phyloP scores from a whole-genome alignment of 2,797 vertebrate species.

The Pogoniulus pusillus region DNA sequence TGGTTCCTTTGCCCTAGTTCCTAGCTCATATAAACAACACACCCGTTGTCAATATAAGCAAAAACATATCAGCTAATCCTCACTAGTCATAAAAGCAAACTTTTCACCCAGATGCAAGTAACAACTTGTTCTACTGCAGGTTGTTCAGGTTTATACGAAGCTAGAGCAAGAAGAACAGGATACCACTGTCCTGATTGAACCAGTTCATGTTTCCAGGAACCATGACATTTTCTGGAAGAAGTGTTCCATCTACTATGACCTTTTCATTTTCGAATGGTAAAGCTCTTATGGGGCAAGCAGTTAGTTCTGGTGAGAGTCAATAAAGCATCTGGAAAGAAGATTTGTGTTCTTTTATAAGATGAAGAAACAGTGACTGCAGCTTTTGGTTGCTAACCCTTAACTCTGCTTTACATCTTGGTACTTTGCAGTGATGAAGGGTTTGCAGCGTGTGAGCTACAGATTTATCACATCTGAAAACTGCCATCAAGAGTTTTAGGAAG shows the following conservation, averaged over 20 bases:
- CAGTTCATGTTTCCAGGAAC: not conserved
- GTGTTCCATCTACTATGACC: not conserved
- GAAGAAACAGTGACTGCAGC: not conserved
- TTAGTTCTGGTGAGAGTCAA: not conserved
- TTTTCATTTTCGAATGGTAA: not conserved
- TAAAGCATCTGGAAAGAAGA: not conserved
- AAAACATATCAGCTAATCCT: not conserved
- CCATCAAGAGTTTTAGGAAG: not conserved
- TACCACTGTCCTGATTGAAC: not conserved
- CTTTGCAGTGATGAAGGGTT: not conserved
- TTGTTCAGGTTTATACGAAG: slow-evolving; percentile 6
- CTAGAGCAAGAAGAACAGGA: not conserved
- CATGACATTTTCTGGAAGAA: not conserved
- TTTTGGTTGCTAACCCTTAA: not conserved
- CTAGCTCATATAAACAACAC: not conserved
- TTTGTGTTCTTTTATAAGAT: not conserved
- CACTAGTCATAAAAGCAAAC: not conserved
- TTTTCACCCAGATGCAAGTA: not conserved
- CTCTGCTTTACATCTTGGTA: not conserved
- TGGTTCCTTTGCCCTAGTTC: slow-evolving; percentile 3
- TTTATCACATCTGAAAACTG: not conserved
- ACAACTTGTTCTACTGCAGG: not conserved
- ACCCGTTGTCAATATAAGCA: slow-evolving; percentile 13
- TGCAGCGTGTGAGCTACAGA: not conserved
- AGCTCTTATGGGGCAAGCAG: not conserved